Base-by-base conservation (phyloP, 2,113 vertebrate species). In the Aptenodytes forsteri region DNA sequence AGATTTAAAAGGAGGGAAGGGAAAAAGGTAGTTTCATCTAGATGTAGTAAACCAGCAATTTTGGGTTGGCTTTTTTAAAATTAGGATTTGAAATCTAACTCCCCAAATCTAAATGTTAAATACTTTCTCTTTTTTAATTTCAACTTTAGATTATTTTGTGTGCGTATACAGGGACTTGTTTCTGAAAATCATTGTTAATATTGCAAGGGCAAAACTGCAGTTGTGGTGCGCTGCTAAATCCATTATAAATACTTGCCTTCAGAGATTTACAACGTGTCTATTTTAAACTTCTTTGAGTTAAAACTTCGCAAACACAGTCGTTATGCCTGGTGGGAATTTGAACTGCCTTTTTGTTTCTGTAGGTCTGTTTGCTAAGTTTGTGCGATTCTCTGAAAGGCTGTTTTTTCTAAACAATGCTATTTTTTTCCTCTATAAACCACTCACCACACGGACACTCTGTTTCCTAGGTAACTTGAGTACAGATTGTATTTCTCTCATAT, bases 401-500 rank as follows among this genome's bases (percentile, higher is more conserved):
- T 59, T 91, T 96, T 91, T 87, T 16, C 96, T 91, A 96, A 97
- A 96, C 94, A 97, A 91, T 93, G 87, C 87, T 94, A 49, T 94
- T 91, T 83, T 79, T 82, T 80, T 30, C 23, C 46, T 72, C 76
- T 82, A 6, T 91, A 88, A 96, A 83, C 46, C 34, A 32, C 94
- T 96, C 42, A 7, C 77, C 89, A 49, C 94, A 90, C 85, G 90
- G 82, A 58, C 64, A 69, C 85, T 93, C 87, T 77, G 97, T 98
- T 96, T 96, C 97, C 97, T 96, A 96, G 97, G 96, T 96, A 97
- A 97, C 96, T 93, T 80, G 84, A 83, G 73, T 75, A 70, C 67
- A 95, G 95, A 96, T 94, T 96, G 89, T 92, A 96, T 97, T 97
- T 93, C 82, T 93, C 50, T 78, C 75, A 16, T 91, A 95, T 97